Conservation (phyloP, 92 coral and sea anemone species). For the Parazoanthus swiftii region DNA sequence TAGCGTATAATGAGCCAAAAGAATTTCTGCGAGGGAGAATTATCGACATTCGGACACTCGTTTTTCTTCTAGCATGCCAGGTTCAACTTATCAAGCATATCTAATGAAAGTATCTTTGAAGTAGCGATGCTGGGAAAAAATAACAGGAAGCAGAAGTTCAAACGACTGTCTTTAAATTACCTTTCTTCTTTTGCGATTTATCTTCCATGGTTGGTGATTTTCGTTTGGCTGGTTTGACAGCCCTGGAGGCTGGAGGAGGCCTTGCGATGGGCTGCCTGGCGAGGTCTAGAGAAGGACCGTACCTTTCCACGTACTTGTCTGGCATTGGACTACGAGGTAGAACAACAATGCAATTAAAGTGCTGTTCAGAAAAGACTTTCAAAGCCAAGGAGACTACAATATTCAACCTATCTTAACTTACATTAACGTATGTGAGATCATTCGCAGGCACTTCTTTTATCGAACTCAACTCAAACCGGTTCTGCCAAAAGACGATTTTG, state of each 20-base stretch:
- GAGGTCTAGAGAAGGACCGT: conserved; percentile 71
- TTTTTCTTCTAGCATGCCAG: neutral
- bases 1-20: too few species aligned
- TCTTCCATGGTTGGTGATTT: conserved; percentile 76
- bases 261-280: conserved; percentile 49
- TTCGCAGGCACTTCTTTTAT: too few species aligned
- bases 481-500: too few species aligned
- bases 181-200: conserved; percentile 78
- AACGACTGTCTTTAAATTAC: conserved; percentile 28
- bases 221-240: conserved; percentile 56
- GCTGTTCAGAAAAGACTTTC: neutral
- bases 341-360: neutral
- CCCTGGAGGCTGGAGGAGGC: conserved; percentile 53
- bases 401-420: too few species aligned
- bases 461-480: too few species aligned
- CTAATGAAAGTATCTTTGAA: too few species aligned
- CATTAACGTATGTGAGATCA: too few species aligned
- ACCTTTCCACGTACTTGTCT: conserved; percentile 86
- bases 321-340: conserved; percentile 82
- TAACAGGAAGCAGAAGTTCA: neutral
- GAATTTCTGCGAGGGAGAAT: too few species aligned
- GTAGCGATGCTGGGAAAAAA: neutral
- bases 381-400: neutral
- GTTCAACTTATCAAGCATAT: neutral
- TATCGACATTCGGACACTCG: neutral